Percentiles rank a stretch among this genome's conserved stretches.
Conservation (phyloP, 2,797 vertebrate genomes). For the Microctenopoma stevenorrisi region DNA sequence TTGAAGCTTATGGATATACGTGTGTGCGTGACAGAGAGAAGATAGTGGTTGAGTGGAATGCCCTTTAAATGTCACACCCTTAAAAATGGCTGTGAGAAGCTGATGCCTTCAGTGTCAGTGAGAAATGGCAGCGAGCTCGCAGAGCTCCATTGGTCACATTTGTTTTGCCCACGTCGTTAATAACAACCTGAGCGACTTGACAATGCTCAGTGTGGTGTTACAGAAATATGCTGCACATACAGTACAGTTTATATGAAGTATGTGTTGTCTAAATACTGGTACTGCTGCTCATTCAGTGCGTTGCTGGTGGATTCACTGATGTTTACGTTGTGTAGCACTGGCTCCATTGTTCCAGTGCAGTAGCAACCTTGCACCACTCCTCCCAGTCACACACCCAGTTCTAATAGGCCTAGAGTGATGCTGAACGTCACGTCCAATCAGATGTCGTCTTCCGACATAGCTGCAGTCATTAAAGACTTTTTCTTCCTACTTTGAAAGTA, state of each 20-base stretch:
- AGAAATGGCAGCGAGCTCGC: slow-evolving; percentile 36
- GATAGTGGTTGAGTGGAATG: slow-evolving; percentile 20
- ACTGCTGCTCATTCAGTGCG: too few relatives aligned
- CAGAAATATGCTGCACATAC: slow-evolving; percentile 4
- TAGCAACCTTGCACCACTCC: too few relatives aligned
- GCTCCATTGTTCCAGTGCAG: too few relatives aligned
- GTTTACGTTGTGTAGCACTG: too few relatives aligned
- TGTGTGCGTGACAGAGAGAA: slow-evolving; percentile 13
- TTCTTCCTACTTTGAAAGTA: too few relatives aligned
- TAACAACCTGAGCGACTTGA: slow-evolving; percentile 1
- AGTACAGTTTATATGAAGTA: background rate
- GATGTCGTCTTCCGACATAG: too few relatives aligned
- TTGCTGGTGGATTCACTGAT: too few relatives aligned
- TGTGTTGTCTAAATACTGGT: slow-evolving; percentile 3
- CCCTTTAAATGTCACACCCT: slow-evolving; percentile 63
- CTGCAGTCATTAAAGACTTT: too few relatives aligned
- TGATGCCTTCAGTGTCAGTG: slow-evolving; percentile 23
- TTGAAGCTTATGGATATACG: slow-evolving; percentile 4
- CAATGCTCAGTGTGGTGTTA: background rate
- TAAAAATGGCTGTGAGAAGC: slow-evolving; percentile 39
- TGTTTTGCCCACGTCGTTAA: slow-evolving; percentile 11
- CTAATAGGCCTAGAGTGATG: too few relatives aligned
- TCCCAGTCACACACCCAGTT: too few relatives aligned
- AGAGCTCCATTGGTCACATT: slow-evolving; percentile 25
- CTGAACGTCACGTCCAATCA: too few relatives aligned